A percentile compares a stretch with the other conserved stretches of the same genome.
Conservation (phyloP, 2,113 vertebrate species). For the Grammomys dolichurus region DNA sequence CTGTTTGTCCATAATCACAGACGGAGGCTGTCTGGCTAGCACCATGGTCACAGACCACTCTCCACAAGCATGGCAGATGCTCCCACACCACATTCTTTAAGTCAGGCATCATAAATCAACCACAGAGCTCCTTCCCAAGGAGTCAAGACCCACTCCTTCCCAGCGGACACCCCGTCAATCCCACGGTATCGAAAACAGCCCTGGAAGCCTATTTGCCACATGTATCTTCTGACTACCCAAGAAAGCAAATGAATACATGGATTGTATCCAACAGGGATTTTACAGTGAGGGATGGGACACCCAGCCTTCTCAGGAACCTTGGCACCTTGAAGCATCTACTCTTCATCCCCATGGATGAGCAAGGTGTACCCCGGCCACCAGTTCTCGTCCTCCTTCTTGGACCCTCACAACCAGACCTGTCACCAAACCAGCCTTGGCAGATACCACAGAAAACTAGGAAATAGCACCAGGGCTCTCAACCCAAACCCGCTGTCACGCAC, state of each 20-base stretch:
- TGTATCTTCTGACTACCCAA: not conserved
- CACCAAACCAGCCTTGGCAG: not conserved
- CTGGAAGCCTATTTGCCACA: not conserved
- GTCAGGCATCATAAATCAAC: conserved; percentile 30
- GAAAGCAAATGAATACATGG: not conserved
- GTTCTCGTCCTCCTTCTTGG: not conserved
- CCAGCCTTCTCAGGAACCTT: not conserved
- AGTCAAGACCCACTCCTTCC: not conserved
- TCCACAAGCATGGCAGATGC: not conserved
- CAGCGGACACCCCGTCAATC: not conserved
- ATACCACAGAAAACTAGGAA: not conserved
- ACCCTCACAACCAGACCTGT: not conserved
- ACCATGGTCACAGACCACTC: not conserved
- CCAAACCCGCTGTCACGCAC: not conserved
- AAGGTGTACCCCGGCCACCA: not conserved
- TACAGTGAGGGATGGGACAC: not conserved
- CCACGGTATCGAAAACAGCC: not conserved
- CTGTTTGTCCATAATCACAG: not conserved
- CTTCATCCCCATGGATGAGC: not conserved
- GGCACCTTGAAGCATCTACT: not conserved
- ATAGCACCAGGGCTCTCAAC: not conserved
- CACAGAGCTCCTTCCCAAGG: not conserved
- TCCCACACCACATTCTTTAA: not conserved
- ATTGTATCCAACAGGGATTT: not conserved
- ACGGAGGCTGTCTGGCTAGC: not conserved